A percentile compares a stretch with the other conserved stretches of the same genome.
These are phyloP conservation scores for Drosophila vallismaia DNA, from an alignment of 2,888 invertebrate species.

Conservation along the genomic window DNA sequence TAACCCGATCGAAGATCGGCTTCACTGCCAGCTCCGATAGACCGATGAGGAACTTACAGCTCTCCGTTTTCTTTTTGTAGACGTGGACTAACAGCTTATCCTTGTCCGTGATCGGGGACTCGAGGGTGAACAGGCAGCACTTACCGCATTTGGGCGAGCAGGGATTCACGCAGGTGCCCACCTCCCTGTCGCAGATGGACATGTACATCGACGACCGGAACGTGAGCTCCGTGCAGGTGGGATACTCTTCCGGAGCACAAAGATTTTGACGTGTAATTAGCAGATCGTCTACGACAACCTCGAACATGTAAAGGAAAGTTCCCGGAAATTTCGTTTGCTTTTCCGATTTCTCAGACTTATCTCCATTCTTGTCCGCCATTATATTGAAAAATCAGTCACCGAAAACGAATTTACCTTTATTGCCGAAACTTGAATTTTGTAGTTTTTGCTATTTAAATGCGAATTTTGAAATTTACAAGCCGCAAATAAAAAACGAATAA, in stretches of 20 bases:
- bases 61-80: conserved; percentile 81
- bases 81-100: conserved; percentile 80
- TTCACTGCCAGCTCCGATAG: conserved; percentile 78
- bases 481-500: background rate
- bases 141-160: conserved; percentile 78
- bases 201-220: conserved; percentile 82
- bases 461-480: background rate
- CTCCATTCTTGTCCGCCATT: conserved; percentile 3
- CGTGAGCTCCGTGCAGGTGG: conserved; percentile 81
- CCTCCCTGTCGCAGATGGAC: conserved; percentile 81
- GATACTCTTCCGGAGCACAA: conserved; percentile 84
- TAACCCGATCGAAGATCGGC: conserved; percentile 81
- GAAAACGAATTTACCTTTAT: background rate
- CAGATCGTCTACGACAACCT: conserved; percentile 82
- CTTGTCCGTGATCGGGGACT: conserved; percentile 74
- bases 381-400: background rate
- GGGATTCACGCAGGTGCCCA: conserved; percentile 75
- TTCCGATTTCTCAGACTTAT: conserved; percentile 12
- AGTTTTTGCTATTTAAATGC: background rate
- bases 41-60: conserved; percentile 82
- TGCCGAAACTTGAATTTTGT: background rate
- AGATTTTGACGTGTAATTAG: conserved; percentile 80
- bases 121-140: conserved; percentile 81
- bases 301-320: conserved; percentile 81
- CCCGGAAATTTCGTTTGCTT: conserved; percentile 28